Base-by-base conservation (phyloP, 2,113 vertebrate genomes). In the Siniperca chuatsi region DNA sequence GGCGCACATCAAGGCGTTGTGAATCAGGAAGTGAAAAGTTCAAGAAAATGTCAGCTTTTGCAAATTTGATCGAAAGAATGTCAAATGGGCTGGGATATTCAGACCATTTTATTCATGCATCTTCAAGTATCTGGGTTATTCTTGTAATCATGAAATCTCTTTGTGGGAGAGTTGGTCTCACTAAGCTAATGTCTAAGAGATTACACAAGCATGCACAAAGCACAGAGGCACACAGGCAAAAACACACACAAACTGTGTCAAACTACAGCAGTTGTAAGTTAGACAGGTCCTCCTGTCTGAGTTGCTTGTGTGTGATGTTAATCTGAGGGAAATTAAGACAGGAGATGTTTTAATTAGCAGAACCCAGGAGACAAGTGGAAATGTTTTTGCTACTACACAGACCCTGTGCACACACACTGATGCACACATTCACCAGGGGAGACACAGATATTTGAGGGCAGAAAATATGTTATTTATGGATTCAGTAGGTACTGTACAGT, bases 101-200 rank as follows among this genome's bases (percentile, higher is more conserved):
- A 15, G 70, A 80, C 73, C 74, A 33, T 84, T 84, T 87, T 80
- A 79, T 75, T 40, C 35, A 44, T 20, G 81, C 78, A 1, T 33
- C 79, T 84, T 71, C 62, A 76, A 84, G 86, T 75, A 87, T 93
- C 84, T 90, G 87, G 87, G 87, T 86, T 91, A 76, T 76, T 29
- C 89, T 60, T 92, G 90, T 91, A 86, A 93, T 93, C 89, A 81
- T 57, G 23, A 33, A 92, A 83, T 92, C 87, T 93, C 80, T 92
- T 92, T 91, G 64, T 79, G 72, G 69, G 52, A 23, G 81, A 79
- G 64, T 21, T 79, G 48, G 84, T 77, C 73, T 67, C 75, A 25
- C 82, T 35, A 35, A 89, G 75, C 37, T 78, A 79, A 89, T 76
- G 78, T 83, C 83, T 83, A 42, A 0, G 64, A 72, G 87, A 69